Evolutionary conservation across 2,888 invertebrate species (phyloP).

Genomic region (Folsomia manolachei): DNA sequence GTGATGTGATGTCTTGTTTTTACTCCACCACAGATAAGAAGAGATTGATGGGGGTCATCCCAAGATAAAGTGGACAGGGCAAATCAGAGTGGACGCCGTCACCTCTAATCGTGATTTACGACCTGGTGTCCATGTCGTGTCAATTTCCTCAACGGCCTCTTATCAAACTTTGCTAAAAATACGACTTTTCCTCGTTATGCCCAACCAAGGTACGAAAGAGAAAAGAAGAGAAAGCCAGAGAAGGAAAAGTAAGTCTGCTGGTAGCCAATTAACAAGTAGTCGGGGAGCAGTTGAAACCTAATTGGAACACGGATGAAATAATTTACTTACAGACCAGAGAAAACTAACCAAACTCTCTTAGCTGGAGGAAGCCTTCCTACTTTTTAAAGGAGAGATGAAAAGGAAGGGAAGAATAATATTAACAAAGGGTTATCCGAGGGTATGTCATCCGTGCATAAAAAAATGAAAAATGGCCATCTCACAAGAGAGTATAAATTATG

Average conservation of each 20-base stretch:
- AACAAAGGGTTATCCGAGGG: background rate
- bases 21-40: background rate
- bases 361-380: background rate
- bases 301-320: conserved; percentile 32
- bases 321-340: conserved; percentile 21
- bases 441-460: conserved; percentile 6
- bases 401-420: conserved; percentile 11
- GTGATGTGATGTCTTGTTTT: background rate
- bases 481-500: background rate
- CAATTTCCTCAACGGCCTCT: background rate
- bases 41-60: conserved; percentile 9
- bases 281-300: conserved; percentile 23
- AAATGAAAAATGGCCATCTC: conserved; percentile 10
- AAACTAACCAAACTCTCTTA: background rate
- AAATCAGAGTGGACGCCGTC: conserved; percentile 23
- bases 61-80: background rate
- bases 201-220: too few species aligned
- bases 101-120: conserved; percentile 51
- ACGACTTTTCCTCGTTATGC: background rate
- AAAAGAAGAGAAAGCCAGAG: too few species aligned
- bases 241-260: background rate
- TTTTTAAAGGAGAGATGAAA: background rate
- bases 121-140: conserved; percentile 41
- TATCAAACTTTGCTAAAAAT: background rate
- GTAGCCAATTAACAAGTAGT: conserved; percentile 33